A percentile compares a stretch with the other conserved stretches of the same genome.
phyloP scores from a whole-genome alignment of 2,888 invertebrate genomes.

The Julus scandinavius region DNA sequence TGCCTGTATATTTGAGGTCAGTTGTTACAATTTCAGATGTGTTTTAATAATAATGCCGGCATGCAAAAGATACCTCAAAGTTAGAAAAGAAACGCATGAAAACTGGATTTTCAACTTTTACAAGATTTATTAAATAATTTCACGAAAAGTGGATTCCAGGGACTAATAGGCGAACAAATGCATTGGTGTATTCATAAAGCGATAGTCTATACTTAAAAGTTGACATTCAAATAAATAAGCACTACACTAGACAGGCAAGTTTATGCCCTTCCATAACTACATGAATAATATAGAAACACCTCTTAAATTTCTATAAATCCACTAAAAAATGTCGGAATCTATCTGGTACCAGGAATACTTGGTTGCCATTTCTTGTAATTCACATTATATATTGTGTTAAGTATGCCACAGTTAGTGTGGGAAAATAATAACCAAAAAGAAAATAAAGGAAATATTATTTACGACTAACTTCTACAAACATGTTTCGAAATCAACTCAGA shows the following conservation, averaged over 20 bases:
- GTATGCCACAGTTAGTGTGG: background rate
- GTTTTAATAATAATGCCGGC: constrained; percentile 1
- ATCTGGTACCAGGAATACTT: background rate
- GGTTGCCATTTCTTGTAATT: background rate
- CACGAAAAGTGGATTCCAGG: background rate
- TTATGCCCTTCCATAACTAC: background rate
- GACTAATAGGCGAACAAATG: background rate
- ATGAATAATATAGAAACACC: background rate
- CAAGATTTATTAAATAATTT: background rate
- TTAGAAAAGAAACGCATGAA: background rate
- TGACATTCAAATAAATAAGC: background rate
- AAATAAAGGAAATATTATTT: background rate
- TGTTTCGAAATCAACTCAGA: background rate
- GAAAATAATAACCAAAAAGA: background rate
- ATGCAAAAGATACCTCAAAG: background rate
- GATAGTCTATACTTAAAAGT: background rate
- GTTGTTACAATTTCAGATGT: constrained; percentile 16
- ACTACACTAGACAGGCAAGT: background rate
- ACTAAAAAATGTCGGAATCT: constrained; percentile 9
- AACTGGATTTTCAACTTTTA: constrained; percentile 10
- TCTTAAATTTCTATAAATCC: background rate
- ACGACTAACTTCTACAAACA: background rate
- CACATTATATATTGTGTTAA: background rate
- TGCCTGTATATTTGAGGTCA: background rate
- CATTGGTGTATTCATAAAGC: background rate